phyloP scores from a whole-genome alignment of 2,797 vertebrate genomes.

The Thalassophryne amazonica region DNA sequence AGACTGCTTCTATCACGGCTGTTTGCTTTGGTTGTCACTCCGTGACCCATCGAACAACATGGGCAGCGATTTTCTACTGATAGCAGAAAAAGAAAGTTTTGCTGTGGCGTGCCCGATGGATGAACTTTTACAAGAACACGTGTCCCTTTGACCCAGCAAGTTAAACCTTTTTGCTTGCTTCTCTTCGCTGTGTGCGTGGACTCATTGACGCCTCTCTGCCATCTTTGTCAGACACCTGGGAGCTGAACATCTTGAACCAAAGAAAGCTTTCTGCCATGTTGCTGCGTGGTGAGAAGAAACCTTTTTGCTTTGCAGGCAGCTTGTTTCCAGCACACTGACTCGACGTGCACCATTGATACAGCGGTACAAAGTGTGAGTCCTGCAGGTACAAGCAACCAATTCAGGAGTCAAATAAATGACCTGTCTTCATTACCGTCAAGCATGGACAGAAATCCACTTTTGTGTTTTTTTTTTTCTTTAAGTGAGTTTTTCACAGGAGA shows the following conservation, averaged over 20 bases:
- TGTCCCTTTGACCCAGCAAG: background rate
- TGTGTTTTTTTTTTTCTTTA: no score
- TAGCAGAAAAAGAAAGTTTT: no score
- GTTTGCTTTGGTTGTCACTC: no score
- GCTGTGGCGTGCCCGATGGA: no score
- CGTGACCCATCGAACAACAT: no score
- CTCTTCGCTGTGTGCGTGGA: background rate
- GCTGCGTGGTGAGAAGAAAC: background rate
- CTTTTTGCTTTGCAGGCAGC: background rate
- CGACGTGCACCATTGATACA: background rate
- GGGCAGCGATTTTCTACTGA: no score
- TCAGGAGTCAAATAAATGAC: background rate
- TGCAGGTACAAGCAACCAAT: conserved; percentile 10
- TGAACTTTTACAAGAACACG: no score
- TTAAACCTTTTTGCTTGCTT: background rate
- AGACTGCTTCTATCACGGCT: no score
- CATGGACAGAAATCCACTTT: background rate
- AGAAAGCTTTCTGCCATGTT: background rate
- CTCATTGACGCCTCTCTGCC: background rate
- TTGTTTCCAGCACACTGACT: conserved; percentile 4
- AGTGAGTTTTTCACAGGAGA: no score
- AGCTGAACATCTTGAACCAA: conserved; percentile 9
- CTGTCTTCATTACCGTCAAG: background rate
- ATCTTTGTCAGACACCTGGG: background rate
- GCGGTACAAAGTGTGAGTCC: background rate